These are phyloP conservation scores for Adelosebastes latens DNA, from an alignment of 2,797 vertebrate genomes.

Conservation along the genomic window DNA sequence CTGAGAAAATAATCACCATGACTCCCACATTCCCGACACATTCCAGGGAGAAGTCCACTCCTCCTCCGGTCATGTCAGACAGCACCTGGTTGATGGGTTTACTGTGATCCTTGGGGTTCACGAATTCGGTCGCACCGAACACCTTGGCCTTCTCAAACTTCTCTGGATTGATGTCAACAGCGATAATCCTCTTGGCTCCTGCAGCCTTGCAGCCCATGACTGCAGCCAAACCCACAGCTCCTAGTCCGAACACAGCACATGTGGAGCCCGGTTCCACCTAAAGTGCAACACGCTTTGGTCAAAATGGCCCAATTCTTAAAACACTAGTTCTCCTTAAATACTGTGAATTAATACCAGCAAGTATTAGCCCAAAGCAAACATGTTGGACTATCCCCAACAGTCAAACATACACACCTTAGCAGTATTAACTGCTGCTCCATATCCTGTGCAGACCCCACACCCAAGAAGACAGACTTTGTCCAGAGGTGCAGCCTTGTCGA, in stretches of 20 bases:
- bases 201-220: slow-evolving; percentile 95
- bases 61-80: slow-evolving; percentile 89
- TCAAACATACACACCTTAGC: slow-evolving; percentile 63
- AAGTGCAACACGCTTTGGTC: neutral
- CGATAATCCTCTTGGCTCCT: slow-evolving; percentile 91
- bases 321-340: neutral
- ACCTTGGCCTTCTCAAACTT: slow-evolving; percentile 90
- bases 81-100: slow-evolving; percentile 90
- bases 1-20: neutral
- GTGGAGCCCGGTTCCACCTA: slow-evolving; percentile 93
- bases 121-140: slow-evolving; percentile 92
- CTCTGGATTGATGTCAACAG: slow-evolving; percentile 90
- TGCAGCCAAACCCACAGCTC: slow-evolving; percentile 93
- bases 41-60: slow-evolving; percentile 94
- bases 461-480: slow-evolving; percentile 95
- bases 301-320: neutral
- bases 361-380: neutral
- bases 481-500: slow-evolving; percentile 89
- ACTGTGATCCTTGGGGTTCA: slow-evolving; percentile 89
- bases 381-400: neutral
- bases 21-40: slow-evolving; percentile 91
- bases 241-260: slow-evolving; percentile 93
- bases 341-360: neutral
- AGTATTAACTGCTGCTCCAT: slow-evolving; percentile 92
- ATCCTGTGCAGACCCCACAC: slow-evolving; percentile 93